A percentile compares a stretch with the other conserved stretches of the same genome.
These are phyloP conservation scores for Momotus momota DNA, from an alignment of 2,797 vertebrate genomes.

Conservation along the genomic window DNA sequence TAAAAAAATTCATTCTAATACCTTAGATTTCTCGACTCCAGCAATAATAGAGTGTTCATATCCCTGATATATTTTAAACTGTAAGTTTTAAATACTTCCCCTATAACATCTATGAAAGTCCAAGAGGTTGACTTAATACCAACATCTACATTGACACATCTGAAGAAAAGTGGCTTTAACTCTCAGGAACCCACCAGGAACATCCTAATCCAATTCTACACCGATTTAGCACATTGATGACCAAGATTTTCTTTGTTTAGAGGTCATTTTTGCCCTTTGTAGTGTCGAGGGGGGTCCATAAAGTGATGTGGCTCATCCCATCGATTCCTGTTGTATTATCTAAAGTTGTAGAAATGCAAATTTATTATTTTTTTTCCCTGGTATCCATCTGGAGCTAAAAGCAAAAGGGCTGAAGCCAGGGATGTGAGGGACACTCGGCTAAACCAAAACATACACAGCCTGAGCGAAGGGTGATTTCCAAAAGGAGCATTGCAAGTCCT, in stretches of 20 bases:
- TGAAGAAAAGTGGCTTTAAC: not conserved
- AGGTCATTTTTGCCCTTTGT: not conserved
- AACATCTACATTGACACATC: not conserved
- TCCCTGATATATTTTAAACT: not conserved
- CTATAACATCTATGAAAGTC: not conserved
- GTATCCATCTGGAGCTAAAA: not conserved
- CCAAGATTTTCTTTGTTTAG: not conserved
- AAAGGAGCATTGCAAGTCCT: not conserved
- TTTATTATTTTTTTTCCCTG: not conserved
- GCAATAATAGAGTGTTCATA: fast-evolving
- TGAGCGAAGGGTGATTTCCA: not conserved
- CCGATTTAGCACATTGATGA: not conserved
- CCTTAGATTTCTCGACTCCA: not conserved
- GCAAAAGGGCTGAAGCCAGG: not conserved
- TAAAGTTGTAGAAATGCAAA: not conserved
- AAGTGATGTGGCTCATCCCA: not conserved
- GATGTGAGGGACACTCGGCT: not conserved
- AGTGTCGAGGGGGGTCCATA: not conserved
- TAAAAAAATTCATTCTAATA: not conserved
- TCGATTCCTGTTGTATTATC: not conserved
- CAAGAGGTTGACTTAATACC: not conserved
- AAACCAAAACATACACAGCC: not conserved
- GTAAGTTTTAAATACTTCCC: not conserved
- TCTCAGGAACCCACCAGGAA: not conserved
- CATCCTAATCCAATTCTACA: not conserved